Evolutionary conservation across 2,113 vertebrate genomes (phyloP).

Genomic region (Albula goreensis): DNA sequence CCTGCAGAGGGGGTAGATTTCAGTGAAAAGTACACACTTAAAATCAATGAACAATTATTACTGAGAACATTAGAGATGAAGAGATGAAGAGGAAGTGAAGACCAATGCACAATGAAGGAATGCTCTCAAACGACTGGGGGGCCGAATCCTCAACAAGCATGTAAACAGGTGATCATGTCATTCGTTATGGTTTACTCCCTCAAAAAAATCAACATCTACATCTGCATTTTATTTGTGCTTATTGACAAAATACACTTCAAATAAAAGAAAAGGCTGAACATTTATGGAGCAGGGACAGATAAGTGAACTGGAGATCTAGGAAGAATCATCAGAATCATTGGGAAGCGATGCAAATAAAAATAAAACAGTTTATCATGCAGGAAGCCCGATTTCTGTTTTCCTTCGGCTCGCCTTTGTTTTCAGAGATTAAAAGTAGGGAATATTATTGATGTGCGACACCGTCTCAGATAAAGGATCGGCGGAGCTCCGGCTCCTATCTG

Average conservation of each 20-base stretch:
- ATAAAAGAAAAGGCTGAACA: slow-evolving; percentile 38
- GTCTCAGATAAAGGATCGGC: slow-evolving; percentile 70
- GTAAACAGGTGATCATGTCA: background rate
- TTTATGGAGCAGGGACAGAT: slow-evolving; percentile 33
- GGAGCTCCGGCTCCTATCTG: slow-evolving; percentile 68
- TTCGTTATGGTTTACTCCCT: background rate
- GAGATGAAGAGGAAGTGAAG: background rate
- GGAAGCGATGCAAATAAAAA: slow-evolving; percentile 33
- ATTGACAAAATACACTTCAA: slow-evolving; percentile 30
- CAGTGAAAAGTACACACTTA: slow-evolving; percentile 26
- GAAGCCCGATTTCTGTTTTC: slow-evolving; percentile 53
- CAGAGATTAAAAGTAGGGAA: slow-evolving; percentile 68
- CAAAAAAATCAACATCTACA: background rate
- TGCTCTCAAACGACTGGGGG: background rate
- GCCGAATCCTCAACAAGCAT: background rate
- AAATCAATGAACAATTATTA: background rate
- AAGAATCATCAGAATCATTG: slow-evolving; percentile 52
- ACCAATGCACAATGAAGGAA: background rate
- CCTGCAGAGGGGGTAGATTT: slow-evolving; percentile 29
- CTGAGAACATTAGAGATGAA: background rate
- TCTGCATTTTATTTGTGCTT: slow-evolving; percentile 14
- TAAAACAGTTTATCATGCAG: slow-evolving; percentile 40
- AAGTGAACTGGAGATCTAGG: slow-evolving; percentile 10
- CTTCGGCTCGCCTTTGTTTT: slow-evolving; percentile 62
- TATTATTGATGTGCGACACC: slow-evolving; percentile 70